Evolutionary conservation across 1,140 invertebrate species (phyloP).

Genomic region (Phocides pigmalion): DNA sequence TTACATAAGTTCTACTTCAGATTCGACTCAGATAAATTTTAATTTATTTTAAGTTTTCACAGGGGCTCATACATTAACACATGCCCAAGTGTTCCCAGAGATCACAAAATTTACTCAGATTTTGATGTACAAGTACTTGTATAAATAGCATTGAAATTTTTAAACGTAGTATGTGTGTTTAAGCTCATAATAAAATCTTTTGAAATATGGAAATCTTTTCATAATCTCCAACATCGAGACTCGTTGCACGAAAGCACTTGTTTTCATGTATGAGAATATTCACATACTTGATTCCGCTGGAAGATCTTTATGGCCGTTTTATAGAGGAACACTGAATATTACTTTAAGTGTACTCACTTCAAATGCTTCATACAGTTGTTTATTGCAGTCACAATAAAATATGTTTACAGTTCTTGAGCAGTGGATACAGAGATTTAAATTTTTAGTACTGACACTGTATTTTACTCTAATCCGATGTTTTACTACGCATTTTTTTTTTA

Average conservation of each 20-base stretch:
- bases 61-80: too few relatives aligned
- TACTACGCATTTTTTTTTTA: too few relatives aligned
- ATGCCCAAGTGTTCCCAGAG: too few relatives aligned
- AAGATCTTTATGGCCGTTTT: conserved; percentile 46
- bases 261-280: conserved; percentile 28
- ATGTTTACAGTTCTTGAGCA: conserved; percentile 19
- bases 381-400: conserved; percentile 19
- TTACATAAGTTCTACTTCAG: too few relatives aligned
- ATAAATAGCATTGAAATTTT: too few relatives aligned
- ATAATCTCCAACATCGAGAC: conserved; percentile 16
- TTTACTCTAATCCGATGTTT: too few relatives aligned
- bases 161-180: too few relatives aligned
- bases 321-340: conserved; percentile 37
- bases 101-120: too few relatives aligned
- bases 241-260: conserved; percentile 15
- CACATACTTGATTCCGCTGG: conserved; percentile 41
- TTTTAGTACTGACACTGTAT: neutral
- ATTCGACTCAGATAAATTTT: too few relatives aligned
- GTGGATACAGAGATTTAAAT: neutral
- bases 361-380: conserved; percentile 30
- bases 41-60: too few relatives aligned
- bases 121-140: too few relatives aligned
- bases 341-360: conserved; percentile 30
- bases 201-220: conserved; percentile 20
- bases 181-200: conserved; percentile 13